These are phyloP conservation scores for Callaeas wilsoni DNA, from an alignment of 2,113 vertebrate species.

Conservation along the genomic window DNA sequence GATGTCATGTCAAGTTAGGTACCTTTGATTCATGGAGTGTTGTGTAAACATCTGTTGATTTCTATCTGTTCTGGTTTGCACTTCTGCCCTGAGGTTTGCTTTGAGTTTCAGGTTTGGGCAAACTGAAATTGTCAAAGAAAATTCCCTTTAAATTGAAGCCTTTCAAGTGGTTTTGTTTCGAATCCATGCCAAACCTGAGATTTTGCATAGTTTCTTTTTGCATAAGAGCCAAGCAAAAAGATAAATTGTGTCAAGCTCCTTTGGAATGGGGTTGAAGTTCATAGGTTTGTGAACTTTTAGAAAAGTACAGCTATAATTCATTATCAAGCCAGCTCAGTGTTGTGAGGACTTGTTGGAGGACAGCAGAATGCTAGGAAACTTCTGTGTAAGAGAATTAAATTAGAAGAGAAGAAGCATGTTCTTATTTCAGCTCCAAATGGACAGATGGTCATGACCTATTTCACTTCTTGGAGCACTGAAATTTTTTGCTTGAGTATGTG, in stretches of 20 bases:
- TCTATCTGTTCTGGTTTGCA: conserved; percentile 18
- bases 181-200: conserved; percentile 3
- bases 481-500: not conserved
- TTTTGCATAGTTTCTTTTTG: conserved; percentile 32
- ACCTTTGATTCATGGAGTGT: not conserved
- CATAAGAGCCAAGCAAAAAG: not conserved
- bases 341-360: not conserved
- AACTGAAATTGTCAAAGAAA: conserved; percentile 13
- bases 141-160: not conserved
- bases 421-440: not conserved
- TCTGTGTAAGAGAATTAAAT: not conserved
- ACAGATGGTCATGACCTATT: not conserved
- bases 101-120: conserved; percentile 30
- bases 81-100: conserved; percentile 31
- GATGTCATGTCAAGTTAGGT: not conserved
- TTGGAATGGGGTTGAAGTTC: not conserved
- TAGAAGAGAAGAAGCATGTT: not conserved
- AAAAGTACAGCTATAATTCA: not conserved
- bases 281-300: not conserved
- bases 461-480: not conserved
- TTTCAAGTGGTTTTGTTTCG: conserved; percentile 32
- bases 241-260: not conserved
- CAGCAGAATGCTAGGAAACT: not conserved
- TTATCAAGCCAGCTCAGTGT: not conserved
- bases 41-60: not conserved